Evolutionary conservation across 1,140 invertebrate genomes (phyloP), one percentile per base, ranked within the genome.

Genomic region (Neoseiulus cucumeris): DNA sequence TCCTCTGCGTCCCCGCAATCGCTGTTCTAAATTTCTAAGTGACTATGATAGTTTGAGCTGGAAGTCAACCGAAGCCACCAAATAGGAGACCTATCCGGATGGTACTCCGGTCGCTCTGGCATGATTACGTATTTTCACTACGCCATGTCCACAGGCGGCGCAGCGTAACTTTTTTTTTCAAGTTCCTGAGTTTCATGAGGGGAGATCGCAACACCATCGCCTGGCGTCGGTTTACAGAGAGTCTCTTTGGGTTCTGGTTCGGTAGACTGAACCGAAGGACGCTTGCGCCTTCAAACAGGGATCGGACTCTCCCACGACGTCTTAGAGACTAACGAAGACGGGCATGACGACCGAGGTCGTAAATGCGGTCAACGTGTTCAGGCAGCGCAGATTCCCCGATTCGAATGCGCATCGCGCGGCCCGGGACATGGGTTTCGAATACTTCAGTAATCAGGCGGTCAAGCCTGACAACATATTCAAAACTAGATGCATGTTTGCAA

Each of bases 351-450:
- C n/a, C n/a, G n/a, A n/a, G n/a, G n/a, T n/a, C n/a, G n/a, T n/a
- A n/a, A n/a, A n/a, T n/a, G n/a, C n/a, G n/a, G n/a, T 59, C 51
- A 59, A 25, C 22, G 51, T 20, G 51, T 59, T 17, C 51, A 59
- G 51, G 22, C 51, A 1, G 25, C 14, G 51, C 51, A 20, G 14
- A 14, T 59, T 33, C 51, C 25, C 33, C 51, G 33, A 17, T n/a
- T 59, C 51, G 51, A 25, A 59, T 59, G 51, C 51, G 51, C 51
- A 59, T 59, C 22, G 51, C 51, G 51, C 51, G 22, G 51, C 51
- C 51, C 51, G 51, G 51, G 51, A 59, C 51, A 59, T 59, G 51
- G 51, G 14, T 59, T 59, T 59, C 33, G 51, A 59, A 59, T 59
- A 59, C 51, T 17, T 59, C 51, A 33, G 51, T 59, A 20, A 25